Percentiles rank a stretch among this genome's conserved stretches.
Conservation (phyloP, 2,888 invertebrate genomes). For the Spisula subtruncata region DNA sequence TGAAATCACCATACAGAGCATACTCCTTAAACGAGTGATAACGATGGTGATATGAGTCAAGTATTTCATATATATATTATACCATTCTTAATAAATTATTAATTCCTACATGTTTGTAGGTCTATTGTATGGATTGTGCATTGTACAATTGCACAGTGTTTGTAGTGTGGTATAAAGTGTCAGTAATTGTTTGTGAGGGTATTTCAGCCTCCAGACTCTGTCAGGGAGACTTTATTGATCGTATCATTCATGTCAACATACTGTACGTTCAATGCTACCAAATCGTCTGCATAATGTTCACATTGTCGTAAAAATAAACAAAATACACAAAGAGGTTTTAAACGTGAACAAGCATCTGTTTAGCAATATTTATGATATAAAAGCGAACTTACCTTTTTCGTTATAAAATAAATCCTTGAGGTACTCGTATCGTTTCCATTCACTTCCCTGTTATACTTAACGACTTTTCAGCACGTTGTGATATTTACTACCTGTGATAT, state of each 20-base stretch:
- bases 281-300: not conserved
- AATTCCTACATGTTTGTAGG: too few species aligned
- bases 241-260: not conserved
- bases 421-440: not conserved
- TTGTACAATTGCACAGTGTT: too few species aligned
- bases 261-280: not conserved
- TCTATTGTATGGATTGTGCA: too few species aligned
- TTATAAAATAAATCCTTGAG: not conserved
- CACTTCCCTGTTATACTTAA: not conserved
- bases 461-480: not conserved
- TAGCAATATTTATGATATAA: not conserved
- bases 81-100: too few species aligned
- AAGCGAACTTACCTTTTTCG: not conserved
- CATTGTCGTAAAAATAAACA: not conserved
- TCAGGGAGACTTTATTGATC: not conserved
- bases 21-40: too few species aligned
- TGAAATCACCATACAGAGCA: too few species aligned
- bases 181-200: not conserved
- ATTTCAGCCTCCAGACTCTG: not conserved
- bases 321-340: not conserved
- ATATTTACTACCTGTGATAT: conserved; percentile 17
- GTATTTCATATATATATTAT: too few species aligned
- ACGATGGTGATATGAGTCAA: too few species aligned
- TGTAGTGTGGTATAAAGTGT: too few species aligned
- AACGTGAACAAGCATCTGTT: not conserved